Evolutionary conservation across 2,888 invertebrate genomes (phyloP).

Genomic region (Camptogramma bilineatum): DNA sequence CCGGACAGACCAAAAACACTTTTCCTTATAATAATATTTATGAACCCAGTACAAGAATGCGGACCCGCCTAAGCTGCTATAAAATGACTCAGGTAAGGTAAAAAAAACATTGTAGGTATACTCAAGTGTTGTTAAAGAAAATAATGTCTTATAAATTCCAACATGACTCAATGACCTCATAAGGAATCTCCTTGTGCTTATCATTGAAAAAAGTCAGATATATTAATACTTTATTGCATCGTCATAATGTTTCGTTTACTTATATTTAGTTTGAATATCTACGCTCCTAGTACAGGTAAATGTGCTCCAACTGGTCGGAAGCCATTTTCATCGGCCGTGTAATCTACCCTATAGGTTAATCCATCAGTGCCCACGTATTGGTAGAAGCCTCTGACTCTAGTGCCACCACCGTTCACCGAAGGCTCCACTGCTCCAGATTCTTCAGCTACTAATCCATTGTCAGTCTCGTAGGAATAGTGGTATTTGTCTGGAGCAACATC

Average conservation of each 20-base stretch:
- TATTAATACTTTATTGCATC: constrained; percentile 17
- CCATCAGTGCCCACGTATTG: constrained; percentile 89
- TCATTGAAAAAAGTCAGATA: constrained; percentile 6
- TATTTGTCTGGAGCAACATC: constrained; percentile 83
- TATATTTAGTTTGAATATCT: constrained; percentile 5
- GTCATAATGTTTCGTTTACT: neutral
- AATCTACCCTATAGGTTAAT: constrained; percentile 83
- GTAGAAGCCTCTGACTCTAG: constrained; percentile 87
- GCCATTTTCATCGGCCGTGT: constrained; percentile 87
- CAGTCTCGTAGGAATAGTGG: constrained; percentile 87
- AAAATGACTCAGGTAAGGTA: constrained; percentile 39
- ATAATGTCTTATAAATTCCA: constrained; percentile 28
- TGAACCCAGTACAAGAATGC: constrained; percentile 27
- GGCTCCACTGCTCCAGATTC: constrained; percentile 86
- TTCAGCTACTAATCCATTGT: constrained; percentile 88
- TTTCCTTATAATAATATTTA: constrained; percentile 28
- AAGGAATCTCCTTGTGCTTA: constrained; percentile 12
- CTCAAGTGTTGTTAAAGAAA: constrained; percentile 19
- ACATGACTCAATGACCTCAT: constrained; percentile 31
- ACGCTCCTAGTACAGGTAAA: constrained; percentile 59
- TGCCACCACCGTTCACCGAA: constrained; percentile 81
- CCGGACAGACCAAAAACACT: constrained; percentile 18
- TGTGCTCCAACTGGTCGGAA: constrained; percentile 84
- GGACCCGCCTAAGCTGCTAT: constrained; percentile 35
- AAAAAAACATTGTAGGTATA: constrained; percentile 22